phyloP scores from a whole-genome alignment of 2,797 vertebrate genomes.

The Cichlasoma orientale region DNA sequence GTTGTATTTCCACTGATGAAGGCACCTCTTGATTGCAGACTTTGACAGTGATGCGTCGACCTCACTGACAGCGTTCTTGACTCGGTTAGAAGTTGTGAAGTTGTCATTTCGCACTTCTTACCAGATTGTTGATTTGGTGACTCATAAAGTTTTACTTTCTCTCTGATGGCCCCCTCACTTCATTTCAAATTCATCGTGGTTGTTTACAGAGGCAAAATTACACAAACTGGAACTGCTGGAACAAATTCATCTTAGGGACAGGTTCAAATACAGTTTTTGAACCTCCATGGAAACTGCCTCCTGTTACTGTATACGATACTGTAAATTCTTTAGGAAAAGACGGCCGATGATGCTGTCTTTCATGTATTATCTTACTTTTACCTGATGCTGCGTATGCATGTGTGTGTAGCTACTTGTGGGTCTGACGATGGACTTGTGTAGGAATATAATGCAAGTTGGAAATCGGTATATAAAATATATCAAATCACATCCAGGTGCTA shows the following conservation, averaged over 20 bases:
- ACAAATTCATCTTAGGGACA: too few relatives aligned
- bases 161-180: too few relatives aligned
- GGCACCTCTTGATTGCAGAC: neutral
- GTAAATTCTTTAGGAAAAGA: neutral
- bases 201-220: too few relatives aligned
- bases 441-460: neutral
- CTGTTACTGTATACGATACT: conserved; percentile 3
- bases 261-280: too few relatives aligned
- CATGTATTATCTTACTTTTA: neutral
- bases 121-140: too few relatives aligned
- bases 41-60: neutral
- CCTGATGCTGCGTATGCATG: neutral
- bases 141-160: too few relatives aligned
- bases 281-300: neutral
- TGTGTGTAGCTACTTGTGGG: neutral
- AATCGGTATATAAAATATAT: neutral
- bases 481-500: neutral
- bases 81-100: neutral
- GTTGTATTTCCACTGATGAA: neutral
- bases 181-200: too few relatives aligned
- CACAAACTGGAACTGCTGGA: too few relatives aligned
- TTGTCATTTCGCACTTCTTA: too few relatives aligned
- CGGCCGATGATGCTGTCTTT: neutral
- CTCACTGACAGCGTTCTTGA: too few relatives aligned
- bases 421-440: neutral